Evolutionary conservation across 35 echinoderm and acorn worm species (phyloP).

Genomic region (Heliocidaris erythrogramma): DNA sequence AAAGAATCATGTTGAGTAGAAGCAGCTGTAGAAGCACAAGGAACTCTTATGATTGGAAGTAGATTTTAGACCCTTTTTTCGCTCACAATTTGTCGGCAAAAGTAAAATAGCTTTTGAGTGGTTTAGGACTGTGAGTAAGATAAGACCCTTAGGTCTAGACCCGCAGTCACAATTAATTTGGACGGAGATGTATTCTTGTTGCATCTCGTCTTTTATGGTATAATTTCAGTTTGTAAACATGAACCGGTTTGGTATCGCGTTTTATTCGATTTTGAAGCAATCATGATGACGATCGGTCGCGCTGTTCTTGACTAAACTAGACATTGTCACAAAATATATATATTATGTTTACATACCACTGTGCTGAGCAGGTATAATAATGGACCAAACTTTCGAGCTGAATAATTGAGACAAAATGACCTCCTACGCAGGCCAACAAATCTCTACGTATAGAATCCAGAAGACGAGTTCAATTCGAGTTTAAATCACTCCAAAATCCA

Average conservation of each 20-base stretch:
- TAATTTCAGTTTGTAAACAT: not conserved
- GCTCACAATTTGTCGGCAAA: not conserved
- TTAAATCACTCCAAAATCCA: constrained; percentile 11
- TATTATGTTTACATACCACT: not conserved
- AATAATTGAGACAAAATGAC: not conserved
- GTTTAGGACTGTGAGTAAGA: not conserved
- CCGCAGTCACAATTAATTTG: not conserved
- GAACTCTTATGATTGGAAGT: not conserved
- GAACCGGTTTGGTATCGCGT: not conserved
- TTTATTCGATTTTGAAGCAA: not conserved
- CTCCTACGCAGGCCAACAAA: not conserved
- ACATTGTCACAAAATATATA: too few relatives aligned
- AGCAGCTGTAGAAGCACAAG: not conserved
- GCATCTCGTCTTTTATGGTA: not conserved
- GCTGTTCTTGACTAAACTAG: not conserved
- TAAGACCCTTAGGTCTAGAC: not conserved
- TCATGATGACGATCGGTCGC: not conserved
- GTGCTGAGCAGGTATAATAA: not conserved
- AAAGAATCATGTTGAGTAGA: not conserved
- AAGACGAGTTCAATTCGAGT: not conserved
- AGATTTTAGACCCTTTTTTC: not conserved
- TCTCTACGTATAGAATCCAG: constrained; percentile 1
- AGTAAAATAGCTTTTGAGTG: not conserved
- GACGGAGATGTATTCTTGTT: not conserved
- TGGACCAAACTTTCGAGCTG: not conserved